Base-by-base conservation (phyloP, 1,140 invertebrate genomes). In the Calycopis cecrops region DNA sequence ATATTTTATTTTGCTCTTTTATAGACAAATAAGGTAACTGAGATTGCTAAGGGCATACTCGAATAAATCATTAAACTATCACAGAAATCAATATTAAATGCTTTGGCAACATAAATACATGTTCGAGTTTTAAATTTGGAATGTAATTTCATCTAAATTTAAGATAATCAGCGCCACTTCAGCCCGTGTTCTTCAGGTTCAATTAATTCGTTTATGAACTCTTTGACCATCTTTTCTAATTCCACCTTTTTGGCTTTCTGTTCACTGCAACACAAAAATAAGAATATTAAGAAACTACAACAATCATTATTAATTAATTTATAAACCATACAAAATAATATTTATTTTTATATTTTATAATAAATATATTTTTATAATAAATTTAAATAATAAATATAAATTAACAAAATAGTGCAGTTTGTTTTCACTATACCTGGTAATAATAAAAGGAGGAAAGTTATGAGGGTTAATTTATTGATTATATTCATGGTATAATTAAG, bases 181-280 rank as follows among this genome's bases (percentile, higher is more conserved):
- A 97, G 85, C n/a, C 90, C 88, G 84, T 96, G 94, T 61, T 91
- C 78, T 59, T 92, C 86, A 0, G 96, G 96, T 76, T 97, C 91
- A 50, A 97, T 89, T 64, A 97, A 93, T 73, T 97, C 94, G 37
- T 92, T 81, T 10, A 96, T 90, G 53, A 97, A 91, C 40, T 91
- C 92, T 17, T 91, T 79, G 7, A 97, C 93, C 91, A 98, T 95
- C 62, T 92, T 90, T n/a, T 91, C 83, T 3, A 97, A 79, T 33
- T 91, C 91, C 9, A 64, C 57, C 62, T 91, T 89, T 35, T 95
- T 87, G 60, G 88, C 85, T 34, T 89, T 85, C 77, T 92, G 90
- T 79, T 95, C 90, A 48, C 95, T 97, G 87, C 52, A 91, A 89
- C 35, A 48, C 55, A 33, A 53, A 91, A 12, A 28, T 12, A 12